phyloP scores from a whole-genome alignment of 2,888 invertebrate genomes.

The Drosophila crucigera region DNA sequence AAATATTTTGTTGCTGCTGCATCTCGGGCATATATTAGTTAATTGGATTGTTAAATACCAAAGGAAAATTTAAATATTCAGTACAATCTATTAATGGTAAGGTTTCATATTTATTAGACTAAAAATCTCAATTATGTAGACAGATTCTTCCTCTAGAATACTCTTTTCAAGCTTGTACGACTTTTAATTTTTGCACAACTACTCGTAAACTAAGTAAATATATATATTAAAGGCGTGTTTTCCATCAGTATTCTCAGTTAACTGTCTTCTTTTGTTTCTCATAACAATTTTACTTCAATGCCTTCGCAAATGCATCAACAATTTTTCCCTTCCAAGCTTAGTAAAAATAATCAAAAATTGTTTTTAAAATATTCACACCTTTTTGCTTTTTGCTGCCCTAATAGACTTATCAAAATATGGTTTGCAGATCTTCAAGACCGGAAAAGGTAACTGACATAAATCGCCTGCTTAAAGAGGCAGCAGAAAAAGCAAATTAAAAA shows the following conservation, averaged over 20 bases:
- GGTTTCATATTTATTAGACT: background rate
- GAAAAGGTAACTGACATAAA: conserved; percentile 65
- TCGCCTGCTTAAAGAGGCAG: conserved; percentile 56
- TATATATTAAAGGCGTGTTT: background rate
- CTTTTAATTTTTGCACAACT: background rate
- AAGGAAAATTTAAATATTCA: background rate
- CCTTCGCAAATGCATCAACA: background rate
- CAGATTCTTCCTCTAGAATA: background rate
- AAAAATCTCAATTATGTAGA: background rate
- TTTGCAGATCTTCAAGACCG: conserved; percentile 31
- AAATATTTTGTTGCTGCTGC: conserved; percentile 24
- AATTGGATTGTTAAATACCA: conserved; percentile 25
- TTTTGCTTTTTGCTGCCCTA: conserved; percentile 24
- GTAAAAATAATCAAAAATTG: background rate
- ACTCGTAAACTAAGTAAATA: background rate
- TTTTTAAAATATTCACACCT: conserved; percentile 12
- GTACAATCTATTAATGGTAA: background rate
- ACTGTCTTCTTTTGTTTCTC: background rate
- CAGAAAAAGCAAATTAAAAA: conserved; percentile 68
- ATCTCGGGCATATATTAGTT: conserved; percentile 25
- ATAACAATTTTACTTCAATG: background rate
- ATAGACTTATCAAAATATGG: conserved; percentile 29
- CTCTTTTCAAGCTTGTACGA: background rate
- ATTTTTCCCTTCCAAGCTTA: background rate
- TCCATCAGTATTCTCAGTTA: background rate